Conservation (phyloP, 2,888 invertebrate species). For the Ophion slaviceki region DNA sequence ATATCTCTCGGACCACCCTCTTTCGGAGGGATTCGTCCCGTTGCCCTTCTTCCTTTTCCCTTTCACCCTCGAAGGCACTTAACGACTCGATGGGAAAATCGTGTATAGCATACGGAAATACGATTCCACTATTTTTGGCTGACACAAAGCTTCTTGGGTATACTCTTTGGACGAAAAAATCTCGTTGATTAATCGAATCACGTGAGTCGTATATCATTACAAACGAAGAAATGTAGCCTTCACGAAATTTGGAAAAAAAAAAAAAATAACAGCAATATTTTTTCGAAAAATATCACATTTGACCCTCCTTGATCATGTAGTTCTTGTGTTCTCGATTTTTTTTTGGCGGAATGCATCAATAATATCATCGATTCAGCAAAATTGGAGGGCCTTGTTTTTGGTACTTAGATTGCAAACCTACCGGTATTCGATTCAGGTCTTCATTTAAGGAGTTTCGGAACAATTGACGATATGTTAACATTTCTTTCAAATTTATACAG, state of each 20-base stretch:
- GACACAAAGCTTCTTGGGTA: background rate
- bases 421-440: too few relatives aligned
- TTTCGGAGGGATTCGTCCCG: background rate
- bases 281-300: too few relatives aligned
- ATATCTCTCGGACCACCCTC: conserved; percentile 32
- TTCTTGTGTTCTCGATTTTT: too few relatives aligned
- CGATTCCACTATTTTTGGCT: conserved; percentile 13
- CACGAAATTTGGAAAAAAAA: background rate
- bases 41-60: conserved; percentile 5
- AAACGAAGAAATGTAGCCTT: background rate
- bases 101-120: conserved; percentile 29
- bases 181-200: background rate
- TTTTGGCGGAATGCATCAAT: too few relatives aligned
- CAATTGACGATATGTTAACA: too few relatives aligned
- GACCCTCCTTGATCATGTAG: too few relatives aligned
- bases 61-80: conserved; percentile 42
- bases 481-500: too few relatives aligned
- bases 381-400: too few relatives aligned
- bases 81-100: conserved; percentile 38
- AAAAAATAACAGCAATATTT: background rate
- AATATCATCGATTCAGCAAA: too few relatives aligned
- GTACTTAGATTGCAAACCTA: too few relatives aligned
- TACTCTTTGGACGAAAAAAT: background rate
- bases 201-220: background rate
- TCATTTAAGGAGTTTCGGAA: too few relatives aligned